A percentile compares a stretch with the other conserved stretches of the same genome.
phyloP scores from a whole-genome alignment of 2,888 invertebrate genomes.

The Dryomyza anilis region DNA sequence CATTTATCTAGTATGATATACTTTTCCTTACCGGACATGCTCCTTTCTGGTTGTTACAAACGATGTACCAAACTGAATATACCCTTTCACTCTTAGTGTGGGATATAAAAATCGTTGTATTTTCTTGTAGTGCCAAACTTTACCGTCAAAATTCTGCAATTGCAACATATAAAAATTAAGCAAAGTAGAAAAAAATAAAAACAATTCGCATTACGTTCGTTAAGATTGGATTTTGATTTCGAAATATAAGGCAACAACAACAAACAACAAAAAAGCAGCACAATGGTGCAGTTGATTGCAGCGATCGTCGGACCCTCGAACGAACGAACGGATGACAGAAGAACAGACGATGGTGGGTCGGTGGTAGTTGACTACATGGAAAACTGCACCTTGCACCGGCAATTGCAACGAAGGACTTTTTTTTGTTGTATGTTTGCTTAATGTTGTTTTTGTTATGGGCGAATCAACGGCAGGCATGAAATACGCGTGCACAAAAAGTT shows the following conservation, averaged over 20 bases:
- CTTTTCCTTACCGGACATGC: no score
- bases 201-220: no score
- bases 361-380: constrained; percentile 11
- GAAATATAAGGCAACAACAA: constrained; percentile 8
- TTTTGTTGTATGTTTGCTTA: background rate
- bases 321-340: background rate
- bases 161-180: background rate
- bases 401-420: constrained; percentile 11
- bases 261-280: no score
- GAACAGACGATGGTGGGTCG: background rate
- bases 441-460: no score
- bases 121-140: no score
- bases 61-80: no score
- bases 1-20: no score
- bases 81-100: no score
- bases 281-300: constrained; percentile 19
- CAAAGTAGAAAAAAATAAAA: constrained; percentile 4
- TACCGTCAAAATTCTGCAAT: background rate
- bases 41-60: no score
- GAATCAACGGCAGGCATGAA: background rate
- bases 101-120: no score
- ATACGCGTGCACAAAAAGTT: background rate
- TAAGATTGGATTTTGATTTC: constrained; percentile 17
- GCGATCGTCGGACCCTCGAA: no score
- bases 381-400: constrained; percentile 26